Evolutionary conservation across 2,113 vertebrate species (phyloP).

Genomic region (Anhinga rufa): DNA sequence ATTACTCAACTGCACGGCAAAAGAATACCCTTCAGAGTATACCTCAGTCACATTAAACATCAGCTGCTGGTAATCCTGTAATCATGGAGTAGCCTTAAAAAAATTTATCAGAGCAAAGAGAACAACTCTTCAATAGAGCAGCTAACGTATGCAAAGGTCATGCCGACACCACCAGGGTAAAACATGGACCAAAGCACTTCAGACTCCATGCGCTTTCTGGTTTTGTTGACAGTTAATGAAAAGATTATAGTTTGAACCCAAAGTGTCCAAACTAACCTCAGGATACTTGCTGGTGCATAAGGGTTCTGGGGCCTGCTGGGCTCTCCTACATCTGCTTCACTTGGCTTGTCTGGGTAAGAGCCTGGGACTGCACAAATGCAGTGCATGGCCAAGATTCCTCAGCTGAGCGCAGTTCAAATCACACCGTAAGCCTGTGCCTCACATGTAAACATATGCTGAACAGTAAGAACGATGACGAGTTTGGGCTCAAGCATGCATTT

Average conservation of each 20-base stretch:
- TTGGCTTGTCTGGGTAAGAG: not conserved
- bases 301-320: not conserved
- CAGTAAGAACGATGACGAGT: not conserved
- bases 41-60: not conserved
- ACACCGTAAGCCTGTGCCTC: not conserved
- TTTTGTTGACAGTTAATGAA: not conserved
- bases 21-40: not conserved
- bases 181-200: not conserved
- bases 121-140: not conserved
- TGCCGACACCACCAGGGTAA: not conserved
- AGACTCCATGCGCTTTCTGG: not conserved
- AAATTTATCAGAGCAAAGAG: not conserved
- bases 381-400: not conserved
- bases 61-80: not conserved
- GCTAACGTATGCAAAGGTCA: not conserved
- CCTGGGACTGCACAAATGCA: not conserved
- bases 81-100: not conserved
- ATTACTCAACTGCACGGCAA: not conserved
- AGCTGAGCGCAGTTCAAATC: not conserved
- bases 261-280: not conserved
- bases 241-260: not conserved
- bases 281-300: not conserved
- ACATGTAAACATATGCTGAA: accelerated
- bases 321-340: not conserved
- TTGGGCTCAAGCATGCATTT: not conserved